A percentile compares a stretch with the other conserved stretches of the same genome.
phyloP scores from a whole-genome alignment of 2,113 vertebrate species.

The Opisthocomus hoazin region DNA sequence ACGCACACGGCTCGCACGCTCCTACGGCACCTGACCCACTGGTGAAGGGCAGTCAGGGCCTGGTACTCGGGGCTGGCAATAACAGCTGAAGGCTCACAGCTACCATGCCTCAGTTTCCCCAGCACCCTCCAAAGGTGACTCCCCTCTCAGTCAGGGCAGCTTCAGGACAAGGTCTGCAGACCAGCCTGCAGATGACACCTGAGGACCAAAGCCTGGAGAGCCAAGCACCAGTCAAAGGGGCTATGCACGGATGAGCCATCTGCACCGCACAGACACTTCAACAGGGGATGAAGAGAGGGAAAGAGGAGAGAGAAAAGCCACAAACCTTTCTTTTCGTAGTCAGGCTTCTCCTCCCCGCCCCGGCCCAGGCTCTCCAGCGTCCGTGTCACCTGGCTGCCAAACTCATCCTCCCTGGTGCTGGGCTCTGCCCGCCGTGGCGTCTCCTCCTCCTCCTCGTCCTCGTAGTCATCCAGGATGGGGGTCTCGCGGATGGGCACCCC shows the following conservation, averaged over 20 bases:
- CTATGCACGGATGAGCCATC: rapidly evolving
- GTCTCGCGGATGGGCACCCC: slow-evolving; percentile 96
- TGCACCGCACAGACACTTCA: neutral
- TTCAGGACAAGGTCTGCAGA: neutral
- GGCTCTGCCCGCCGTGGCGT: slow-evolving; percentile 73
- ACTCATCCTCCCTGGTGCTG: slow-evolving; percentile 78
- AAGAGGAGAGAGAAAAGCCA: neutral
- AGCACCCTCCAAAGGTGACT: neutral
- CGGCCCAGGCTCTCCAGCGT: slow-evolving; percentile 79
- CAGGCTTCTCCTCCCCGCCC: slow-evolving; percentile 76
- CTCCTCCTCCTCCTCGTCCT: slow-evolving; percentile 89
- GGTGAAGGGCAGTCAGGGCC: neutral
- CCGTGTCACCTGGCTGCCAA: slow-evolving; percentile 75
- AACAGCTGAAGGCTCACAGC: neutral
- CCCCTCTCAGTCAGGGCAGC: neutral
- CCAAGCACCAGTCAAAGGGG: neutral
- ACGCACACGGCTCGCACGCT: rapidly evolving
- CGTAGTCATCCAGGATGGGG: slow-evolving; percentile 94
- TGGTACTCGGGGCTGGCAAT: neutral
- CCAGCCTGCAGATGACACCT: neutral
- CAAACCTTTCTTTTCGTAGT: slow-evolving; percentile 88
- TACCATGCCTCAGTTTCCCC: neutral
- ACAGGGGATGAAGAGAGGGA: neutral
- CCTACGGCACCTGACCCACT: neutral
- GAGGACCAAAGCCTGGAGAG: neutral